Conservation (phyloP, 2,888 invertebrate species). For the Synergus itoensis region DNA sequence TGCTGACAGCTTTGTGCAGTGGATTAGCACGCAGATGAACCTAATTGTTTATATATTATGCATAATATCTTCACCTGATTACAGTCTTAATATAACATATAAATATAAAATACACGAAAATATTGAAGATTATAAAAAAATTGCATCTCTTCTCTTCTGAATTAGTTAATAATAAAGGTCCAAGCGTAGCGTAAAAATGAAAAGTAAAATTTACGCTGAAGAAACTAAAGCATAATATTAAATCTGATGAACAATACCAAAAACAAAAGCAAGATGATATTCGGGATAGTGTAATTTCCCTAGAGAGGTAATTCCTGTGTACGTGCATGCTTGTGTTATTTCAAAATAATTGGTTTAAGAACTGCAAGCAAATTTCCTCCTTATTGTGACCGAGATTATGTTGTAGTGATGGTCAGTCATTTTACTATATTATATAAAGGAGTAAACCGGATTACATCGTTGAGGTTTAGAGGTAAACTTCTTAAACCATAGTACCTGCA, state of each 20-base stretch:
- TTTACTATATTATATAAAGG: not conserved
- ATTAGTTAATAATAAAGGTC: not conserved
- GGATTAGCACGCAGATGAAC: constrained; percentile 12
- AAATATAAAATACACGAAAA: not conserved
- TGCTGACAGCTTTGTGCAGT: constrained; percentile 21
- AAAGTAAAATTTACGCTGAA: not conserved
- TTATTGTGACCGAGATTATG: not conserved
- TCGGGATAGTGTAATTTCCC: not conserved
- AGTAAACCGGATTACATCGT: not conserved
- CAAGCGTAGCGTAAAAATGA: too few species aligned
- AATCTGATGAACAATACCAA: not conserved
- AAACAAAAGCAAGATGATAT: not conserved
- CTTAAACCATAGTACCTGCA: constrained; percentile 44
- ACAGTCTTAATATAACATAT: not conserved
- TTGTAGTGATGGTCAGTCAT: not conserved
- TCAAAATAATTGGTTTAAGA: constrained; percentile 1
- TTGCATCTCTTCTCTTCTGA: too few species aligned
- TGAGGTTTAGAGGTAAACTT: constrained; percentile 17
- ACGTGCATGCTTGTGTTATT: not conserved
- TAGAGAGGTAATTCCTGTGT: not conserved
- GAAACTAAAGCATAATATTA: not conserved
- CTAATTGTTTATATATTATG: constrained; percentile 12
- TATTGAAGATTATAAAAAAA: not conserved
- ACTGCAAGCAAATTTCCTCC: not conserved
- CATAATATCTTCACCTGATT: not conserved